These are phyloP conservation scores for Rhinophrynus dorsalis DNA, from an alignment of 2,797 vertebrate species.

Conservation along the genomic window DNA sequence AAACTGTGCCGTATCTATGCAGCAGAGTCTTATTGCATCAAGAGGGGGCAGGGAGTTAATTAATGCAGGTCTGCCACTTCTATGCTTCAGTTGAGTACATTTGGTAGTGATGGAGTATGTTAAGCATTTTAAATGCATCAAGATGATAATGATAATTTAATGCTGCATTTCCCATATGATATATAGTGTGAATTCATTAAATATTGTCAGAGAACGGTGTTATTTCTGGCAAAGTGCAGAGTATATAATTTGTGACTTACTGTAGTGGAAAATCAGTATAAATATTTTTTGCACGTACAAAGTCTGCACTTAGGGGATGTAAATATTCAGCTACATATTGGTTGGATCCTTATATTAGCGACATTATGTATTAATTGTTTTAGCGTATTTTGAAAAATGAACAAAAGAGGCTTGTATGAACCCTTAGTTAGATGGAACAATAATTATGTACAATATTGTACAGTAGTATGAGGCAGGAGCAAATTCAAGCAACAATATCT, in stretches of 20 bases:
- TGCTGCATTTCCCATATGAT: constrained; percentile 36
- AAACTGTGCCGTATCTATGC: too few species aligned
- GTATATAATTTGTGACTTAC: not conserved
- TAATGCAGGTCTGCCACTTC: constrained; percentile 9
- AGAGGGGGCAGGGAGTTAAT: constrained; percentile 23
- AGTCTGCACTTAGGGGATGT: too few species aligned
- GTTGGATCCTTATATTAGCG: too few species aligned
- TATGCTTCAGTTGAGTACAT: constrained; percentile 25
- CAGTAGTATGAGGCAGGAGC: too few species aligned
- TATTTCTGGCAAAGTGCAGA: constrained; percentile 16
- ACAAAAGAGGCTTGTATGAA: too few species aligned
- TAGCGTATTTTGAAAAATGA: too few species aligned
- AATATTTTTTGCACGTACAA: too few species aligned
- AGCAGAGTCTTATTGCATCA: not conserved
- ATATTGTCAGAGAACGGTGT: not conserved
- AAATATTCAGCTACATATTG: not conserved
- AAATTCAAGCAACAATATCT: too few species aligned
- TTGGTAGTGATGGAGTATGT: constrained; percentile 19
- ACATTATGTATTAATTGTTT: too few species aligned
- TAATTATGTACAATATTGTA: too few species aligned
- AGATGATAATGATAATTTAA: constrained; percentile 42
- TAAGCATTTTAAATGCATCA: constrained; percentile 17
- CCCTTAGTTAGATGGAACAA: too few species aligned
- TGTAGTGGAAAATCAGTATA: too few species aligned
- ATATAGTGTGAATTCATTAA: constrained; percentile 36